phyloP scores from a whole-genome alignment of 1,140 invertebrate species.

The Rhysida immarginata region DNA sequence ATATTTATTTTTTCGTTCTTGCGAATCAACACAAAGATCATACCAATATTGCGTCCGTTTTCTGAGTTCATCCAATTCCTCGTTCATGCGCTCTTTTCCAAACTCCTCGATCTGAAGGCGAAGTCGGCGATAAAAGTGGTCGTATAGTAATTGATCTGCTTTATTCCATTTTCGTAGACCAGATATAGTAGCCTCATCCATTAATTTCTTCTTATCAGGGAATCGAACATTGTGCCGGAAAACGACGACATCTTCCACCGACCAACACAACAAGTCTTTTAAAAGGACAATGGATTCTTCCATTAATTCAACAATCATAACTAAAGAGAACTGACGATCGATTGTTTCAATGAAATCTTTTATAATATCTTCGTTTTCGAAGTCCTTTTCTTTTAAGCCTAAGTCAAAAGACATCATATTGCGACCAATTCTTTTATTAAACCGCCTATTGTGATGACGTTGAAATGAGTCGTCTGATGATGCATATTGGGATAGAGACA shows the following conservation, averaged over 20 bases:
- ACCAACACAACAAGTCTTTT: slow-evolving; percentile 20
- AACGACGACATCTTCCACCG: slow-evolving; percentile 19
- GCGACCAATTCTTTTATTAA: slow-evolving; percentile 16
- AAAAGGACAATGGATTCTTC: slow-evolving; percentile 22
- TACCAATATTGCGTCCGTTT: slow-evolving; percentile 11
- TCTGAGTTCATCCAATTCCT: slow-evolving; percentile 14
- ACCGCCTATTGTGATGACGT: neutral
- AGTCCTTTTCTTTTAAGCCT: slow-evolving; percentile 21
- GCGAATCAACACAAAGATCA: slow-evolving; percentile 13
- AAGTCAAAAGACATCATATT: slow-evolving; percentile 33
- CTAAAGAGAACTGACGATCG: slow-evolving; percentile 20
- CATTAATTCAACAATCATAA: slow-evolving; percentile 21
- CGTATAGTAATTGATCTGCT: slow-evolving; percentile 16
- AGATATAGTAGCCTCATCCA: slow-evolving; percentile 5
- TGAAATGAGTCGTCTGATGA: neutral
- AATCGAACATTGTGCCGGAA: slow-evolving; percentile 17
- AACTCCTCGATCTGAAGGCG: slow-evolving; percentile 10
- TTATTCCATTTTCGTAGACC: neutral
- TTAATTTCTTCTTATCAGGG: slow-evolving; percentile 2
- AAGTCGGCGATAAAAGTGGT: slow-evolving; percentile 14
- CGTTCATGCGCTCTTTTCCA: slow-evolving; percentile 11
- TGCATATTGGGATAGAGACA: neutral
- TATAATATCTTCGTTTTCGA: slow-evolving; percentile 15
- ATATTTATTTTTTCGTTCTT: slow-evolving; percentile 9
- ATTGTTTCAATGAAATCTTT: slow-evolving; percentile 19